Evolutionary conservation across 2,113 vertebrate species (phyloP).

Genomic region (Ardeotis arabs): DNA sequence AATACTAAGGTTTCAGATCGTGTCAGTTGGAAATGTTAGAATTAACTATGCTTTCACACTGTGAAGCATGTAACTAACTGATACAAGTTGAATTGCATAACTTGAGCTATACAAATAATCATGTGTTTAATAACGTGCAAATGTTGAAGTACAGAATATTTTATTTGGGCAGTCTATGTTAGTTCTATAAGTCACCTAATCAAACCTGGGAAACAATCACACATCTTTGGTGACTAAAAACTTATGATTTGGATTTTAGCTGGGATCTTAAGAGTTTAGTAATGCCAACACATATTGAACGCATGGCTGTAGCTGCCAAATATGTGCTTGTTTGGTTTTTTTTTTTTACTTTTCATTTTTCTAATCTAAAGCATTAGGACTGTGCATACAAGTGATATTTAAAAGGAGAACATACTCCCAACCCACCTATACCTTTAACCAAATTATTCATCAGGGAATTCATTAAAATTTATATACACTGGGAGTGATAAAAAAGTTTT

Average conservation of each 20-base stretch:
- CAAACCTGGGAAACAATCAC: neutral
- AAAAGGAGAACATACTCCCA: conserved; percentile 5
- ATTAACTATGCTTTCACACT: neutral
- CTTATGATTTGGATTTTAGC: neutral
- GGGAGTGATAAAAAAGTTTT: neutral
- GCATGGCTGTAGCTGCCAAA: neutral
- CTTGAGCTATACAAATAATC: neutral
- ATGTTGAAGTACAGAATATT: neutral
- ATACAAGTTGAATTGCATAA: neutral
- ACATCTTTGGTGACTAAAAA: neutral
- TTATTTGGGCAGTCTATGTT: neutral
- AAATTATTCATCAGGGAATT: conserved; percentile 24
- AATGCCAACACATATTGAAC: neutral
- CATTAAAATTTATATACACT: conserved; percentile 15
- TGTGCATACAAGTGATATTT: neutral
- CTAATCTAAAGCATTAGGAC: neutral
- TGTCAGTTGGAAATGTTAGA: neutral
- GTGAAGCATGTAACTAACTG: neutral
- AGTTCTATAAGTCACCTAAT: neutral
- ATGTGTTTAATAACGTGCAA: neutral
- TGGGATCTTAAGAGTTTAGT: neutral
- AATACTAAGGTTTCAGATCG: neutral
- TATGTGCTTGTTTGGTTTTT: neutral
- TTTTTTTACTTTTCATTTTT: neutral
- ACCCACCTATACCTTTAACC: neutral